Evolutionary conservation across 1,140 invertebrate species (phyloP).

Genomic region (Danaus plexippus): DNA sequence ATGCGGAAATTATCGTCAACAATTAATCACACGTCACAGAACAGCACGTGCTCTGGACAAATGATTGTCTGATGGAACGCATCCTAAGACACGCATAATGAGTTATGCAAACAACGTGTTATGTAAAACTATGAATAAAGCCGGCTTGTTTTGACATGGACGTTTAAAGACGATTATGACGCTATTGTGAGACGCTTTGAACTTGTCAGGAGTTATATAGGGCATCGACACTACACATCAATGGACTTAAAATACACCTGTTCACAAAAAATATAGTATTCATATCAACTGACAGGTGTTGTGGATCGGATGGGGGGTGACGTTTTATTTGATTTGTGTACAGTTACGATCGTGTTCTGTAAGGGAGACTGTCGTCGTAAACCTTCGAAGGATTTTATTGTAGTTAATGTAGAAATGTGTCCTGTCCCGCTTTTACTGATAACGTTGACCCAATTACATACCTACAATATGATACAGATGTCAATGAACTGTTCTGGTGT

Average conservation of each 20-base stretch:
- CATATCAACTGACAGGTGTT: conserved; percentile 51
- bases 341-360: conserved; percentile 11
- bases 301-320: conserved; percentile 42
- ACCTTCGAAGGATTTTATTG: too few relatives aligned
- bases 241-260: conserved; percentile 49
- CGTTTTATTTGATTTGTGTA: conserved; percentile 44
- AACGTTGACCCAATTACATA: conserved; percentile 60
- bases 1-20: conserved; percentile 25
- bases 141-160: conserved; percentile 62
- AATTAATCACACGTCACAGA: conserved; percentile 39
- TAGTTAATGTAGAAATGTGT: too few relatives aligned
- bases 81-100: conserved; percentile 61
- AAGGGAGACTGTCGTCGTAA: too few relatives aligned
- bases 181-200: conserved; percentile 62
- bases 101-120: conserved; percentile 69
- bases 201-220: conserved; percentile 66
- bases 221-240: conserved; percentile 58
- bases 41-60: conserved; percentile 50
- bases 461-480: conserved; percentile 62
- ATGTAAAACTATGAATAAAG: conserved; percentile 63
- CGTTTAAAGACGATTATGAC: conserved; percentile 62
- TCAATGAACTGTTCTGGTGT: conserved; percentile 57
- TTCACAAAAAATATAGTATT: conserved; percentile 51
- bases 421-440: conserved; percentile 11
- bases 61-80: conserved; percentile 60